Percentiles rank a stretch among this genome's conserved stretches.
Evolutionary conservation across 2,888 invertebrate species (phyloP).

Genomic region (Acleris sparsana): DNA sequence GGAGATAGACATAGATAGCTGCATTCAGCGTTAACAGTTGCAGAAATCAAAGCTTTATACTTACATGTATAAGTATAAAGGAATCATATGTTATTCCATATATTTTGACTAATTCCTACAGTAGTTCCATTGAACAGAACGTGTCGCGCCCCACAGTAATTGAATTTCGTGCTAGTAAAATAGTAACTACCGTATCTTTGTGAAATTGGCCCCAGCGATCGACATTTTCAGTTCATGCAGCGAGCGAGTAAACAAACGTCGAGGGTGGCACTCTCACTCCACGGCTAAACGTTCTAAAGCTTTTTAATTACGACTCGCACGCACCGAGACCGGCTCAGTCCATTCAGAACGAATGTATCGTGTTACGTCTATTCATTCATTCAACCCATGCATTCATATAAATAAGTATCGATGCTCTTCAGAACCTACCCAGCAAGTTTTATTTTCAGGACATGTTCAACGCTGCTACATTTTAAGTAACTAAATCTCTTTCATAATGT

Average conservation of each 20-base stretch:
- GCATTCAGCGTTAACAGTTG: too few relatives aligned
- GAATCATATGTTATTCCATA: too few relatives aligned
- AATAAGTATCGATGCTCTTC: neutral
- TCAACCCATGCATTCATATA: conserved; percentile 6
- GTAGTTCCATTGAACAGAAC: too few relatives aligned
- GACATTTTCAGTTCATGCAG: conserved; percentile 9
- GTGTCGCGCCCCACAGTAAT: too few relatives aligned
- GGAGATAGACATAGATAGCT: too few relatives aligned
- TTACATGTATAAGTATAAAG: too few relatives aligned
- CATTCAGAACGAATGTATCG: conserved; percentile 46
- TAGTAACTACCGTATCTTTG: too few relatives aligned
- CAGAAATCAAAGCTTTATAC: too few relatives aligned
- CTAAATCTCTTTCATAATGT: conserved; percentile 12
- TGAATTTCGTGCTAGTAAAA: too few relatives aligned
- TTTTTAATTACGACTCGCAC: conserved; percentile 51
- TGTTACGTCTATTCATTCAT: conserved; percentile 30
- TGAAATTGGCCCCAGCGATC: too few relatives aligned
- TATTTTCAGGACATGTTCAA: neutral
- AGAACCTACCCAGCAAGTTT: neutral
- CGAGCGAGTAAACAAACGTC: conserved; percentile 14
- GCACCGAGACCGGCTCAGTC: conserved; percentile 47
- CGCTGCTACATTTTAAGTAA: neutral
- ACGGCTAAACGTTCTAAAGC: conserved; percentile 38
- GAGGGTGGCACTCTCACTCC: conserved; percentile 37
- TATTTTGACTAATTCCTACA: too few relatives aligned